Base-by-base conservation (phyloP, 2,888 invertebrate genomes). In the Drosophila nigritarsus region DNA sequence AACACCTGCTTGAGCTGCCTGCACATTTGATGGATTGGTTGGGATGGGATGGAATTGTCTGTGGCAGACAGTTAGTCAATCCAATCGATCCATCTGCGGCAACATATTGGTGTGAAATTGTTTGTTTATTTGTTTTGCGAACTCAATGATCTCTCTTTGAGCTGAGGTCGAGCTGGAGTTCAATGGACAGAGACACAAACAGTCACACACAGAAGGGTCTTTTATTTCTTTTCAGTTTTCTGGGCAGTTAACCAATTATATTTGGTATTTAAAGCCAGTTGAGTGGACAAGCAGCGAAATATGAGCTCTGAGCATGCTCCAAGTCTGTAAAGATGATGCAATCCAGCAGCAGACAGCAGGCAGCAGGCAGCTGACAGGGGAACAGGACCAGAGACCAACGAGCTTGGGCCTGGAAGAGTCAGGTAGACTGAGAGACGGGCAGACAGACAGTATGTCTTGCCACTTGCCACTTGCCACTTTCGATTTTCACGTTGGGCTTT, bases 161-260 rank as follows among this genome's bases (percentile, higher is more conserved):
- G 65, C 30, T 53, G 40, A 24, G 48, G n/a, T 36, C 18, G 27
- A 60, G 49, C 34, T 29, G 20, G 75, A 87, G 89, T 87, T 87
- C 89, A 87, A 82, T 84, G 89, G 68, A 82, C 74, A 55, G 15
- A 20, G 34, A 3, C 53, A 34, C 20, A 20, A 20, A 9, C 53
- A 53, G 32, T 30, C 30, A 38, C 34, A 45, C 38, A 66, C 42
- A 75, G 55, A 53, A 51, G 87, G 85, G 89, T 89, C 89, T 87
- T 77, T 82, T 80, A 85, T 85, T 77, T 75, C 72, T 76, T 73
- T 83, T 74, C 74, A 84, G 72, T 82, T 86, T 84, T 87, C 77
- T 86, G 85, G 83, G 76, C 80, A 87, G 85, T 87, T 84, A 73
- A 84, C 82, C 80, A 89, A 87, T 86, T 84, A 82, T 78, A 80